Evolutionary conservation across 2,888 invertebrate species (phyloP).

Genomic region (Amphiduros pacificus): DNA sequence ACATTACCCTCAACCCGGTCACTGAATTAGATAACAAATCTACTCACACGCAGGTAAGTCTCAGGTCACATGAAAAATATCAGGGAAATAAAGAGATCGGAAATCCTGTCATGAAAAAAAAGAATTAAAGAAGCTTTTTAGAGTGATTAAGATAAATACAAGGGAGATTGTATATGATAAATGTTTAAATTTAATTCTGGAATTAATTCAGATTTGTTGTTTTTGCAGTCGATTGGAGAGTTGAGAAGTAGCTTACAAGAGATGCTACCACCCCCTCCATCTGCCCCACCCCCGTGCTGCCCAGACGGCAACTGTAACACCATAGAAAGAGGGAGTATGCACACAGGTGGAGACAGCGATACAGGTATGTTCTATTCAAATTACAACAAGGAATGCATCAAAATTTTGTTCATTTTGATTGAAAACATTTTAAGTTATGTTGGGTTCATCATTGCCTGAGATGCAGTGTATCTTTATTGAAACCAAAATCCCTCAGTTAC

Average conservation of each 20-base stretch:
- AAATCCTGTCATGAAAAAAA: too few relatives aligned
- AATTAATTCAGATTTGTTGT: too few relatives aligned
- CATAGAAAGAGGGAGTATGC: background rate
- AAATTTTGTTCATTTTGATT: too few relatives aligned
- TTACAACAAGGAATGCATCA: too few relatives aligned
- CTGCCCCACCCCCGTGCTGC: background rate
- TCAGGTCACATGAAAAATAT: too few relatives aligned
- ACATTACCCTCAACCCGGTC: slow-evolving; percentile 21
- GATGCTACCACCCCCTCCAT: background rate
- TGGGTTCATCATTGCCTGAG: background rate
- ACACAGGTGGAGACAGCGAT: background rate
- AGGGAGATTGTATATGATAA: too few relatives aligned
- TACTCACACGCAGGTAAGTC: background rate
- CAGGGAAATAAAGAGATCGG: too few relatives aligned
- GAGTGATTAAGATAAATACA: too few relatives aligned
- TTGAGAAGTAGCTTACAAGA: background rate
- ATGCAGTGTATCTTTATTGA: background rate
- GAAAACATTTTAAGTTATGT: background rate
- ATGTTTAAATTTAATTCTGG: too few relatives aligned
- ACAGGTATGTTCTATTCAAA: background rate
- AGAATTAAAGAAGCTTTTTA: too few relatives aligned
- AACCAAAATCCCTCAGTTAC: too few relatives aligned
- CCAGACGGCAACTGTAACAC: background rate
- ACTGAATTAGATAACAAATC: background rate
- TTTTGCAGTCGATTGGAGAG: background rate